A percentile compares a stretch with the other conserved stretches of the same genome.
phyloP scores from a whole-genome alignment of 2,113 vertebrate species.

The Dolichotis patagonum region DNA sequence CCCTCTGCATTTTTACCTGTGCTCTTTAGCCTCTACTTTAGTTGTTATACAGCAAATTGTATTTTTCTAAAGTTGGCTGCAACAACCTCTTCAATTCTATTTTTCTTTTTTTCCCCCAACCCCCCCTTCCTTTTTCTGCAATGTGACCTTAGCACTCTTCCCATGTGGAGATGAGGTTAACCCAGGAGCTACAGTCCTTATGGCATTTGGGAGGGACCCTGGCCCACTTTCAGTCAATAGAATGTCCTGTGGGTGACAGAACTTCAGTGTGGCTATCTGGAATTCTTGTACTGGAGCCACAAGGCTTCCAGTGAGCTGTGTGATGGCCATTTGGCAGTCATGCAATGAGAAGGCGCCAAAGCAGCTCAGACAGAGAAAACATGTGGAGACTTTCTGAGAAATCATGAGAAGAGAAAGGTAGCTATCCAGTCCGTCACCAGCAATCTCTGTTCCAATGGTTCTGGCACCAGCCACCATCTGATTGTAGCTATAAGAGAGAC shows the following conservation, averaged over 20 bases:
- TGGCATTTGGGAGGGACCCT: not conserved
- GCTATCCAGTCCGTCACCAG: accelerated
- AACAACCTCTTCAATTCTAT: too few relatives aligned
- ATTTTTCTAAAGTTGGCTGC: not conserved
- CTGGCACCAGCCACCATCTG: not conserved
- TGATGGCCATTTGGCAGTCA: not conserved
- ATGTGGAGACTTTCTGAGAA: not conserved
- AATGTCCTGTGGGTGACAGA: not conserved
- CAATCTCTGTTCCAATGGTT: not conserved
- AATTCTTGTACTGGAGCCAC: not conserved
- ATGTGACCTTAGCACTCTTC: not conserved
- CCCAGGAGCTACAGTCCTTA: not conserved
- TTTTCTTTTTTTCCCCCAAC: accelerated
- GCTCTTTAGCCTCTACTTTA: not conserved
- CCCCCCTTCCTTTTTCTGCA: too few relatives aligned
- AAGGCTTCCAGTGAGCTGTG: not conserved
- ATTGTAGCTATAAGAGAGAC: accelerated
- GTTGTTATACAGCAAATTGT: not conserved
- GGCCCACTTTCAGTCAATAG: too few relatives aligned
- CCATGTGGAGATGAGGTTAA: not conserved
- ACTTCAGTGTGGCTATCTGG: not conserved
- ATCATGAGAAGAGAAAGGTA: not conserved
- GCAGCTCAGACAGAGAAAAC: accelerated
- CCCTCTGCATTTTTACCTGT: not conserved
- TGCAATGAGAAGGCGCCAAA: not conserved